Evolutionary conservation across 2,888 invertebrate genomes (phyloP).

Genomic region (Chrysodeixis includens): DNA sequence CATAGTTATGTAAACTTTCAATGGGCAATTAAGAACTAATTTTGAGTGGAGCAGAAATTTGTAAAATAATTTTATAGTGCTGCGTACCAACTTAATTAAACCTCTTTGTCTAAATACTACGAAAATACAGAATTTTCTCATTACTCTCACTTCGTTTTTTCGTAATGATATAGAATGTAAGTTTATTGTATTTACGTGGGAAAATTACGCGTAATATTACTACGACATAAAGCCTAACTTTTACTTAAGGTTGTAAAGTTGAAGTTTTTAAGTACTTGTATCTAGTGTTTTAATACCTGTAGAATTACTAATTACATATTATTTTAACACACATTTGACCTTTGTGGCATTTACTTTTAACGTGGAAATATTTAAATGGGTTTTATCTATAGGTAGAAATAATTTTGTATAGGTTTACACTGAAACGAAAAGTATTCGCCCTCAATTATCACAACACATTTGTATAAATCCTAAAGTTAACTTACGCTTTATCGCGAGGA

Average conservation of each 20-base stretch:
- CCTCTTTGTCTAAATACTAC: background rate
- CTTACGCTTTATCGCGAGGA: too few species aligned
- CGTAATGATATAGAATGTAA: background rate
- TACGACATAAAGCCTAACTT: background rate
- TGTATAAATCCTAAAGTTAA: too few species aligned
- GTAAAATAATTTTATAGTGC: slow-evolving; percentile 1
- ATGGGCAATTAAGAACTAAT: background rate
- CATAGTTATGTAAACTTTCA: background rate
- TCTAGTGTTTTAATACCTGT: too few species aligned
- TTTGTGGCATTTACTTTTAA: too few species aligned
- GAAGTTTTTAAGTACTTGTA: background rate
- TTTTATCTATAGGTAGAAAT: too few species aligned
- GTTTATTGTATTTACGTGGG: background rate
- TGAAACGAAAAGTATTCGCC: too few species aligned
- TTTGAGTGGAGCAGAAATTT: background rate
- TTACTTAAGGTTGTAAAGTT: background rate
- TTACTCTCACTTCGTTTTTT: background rate
- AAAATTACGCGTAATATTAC: slow-evolving; percentile 4
- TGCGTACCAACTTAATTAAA: background rate
- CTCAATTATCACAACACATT: too few species aligned
- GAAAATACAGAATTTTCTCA: background rate
- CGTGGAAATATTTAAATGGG: too few species aligned
- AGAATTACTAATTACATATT: too few species aligned
- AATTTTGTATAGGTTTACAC: too few species aligned
- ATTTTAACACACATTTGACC: too few species aligned